phyloP scores from a whole-genome alignment of 2,888 invertebrate genomes.

The Chrysopilus asiliformis region DNA sequence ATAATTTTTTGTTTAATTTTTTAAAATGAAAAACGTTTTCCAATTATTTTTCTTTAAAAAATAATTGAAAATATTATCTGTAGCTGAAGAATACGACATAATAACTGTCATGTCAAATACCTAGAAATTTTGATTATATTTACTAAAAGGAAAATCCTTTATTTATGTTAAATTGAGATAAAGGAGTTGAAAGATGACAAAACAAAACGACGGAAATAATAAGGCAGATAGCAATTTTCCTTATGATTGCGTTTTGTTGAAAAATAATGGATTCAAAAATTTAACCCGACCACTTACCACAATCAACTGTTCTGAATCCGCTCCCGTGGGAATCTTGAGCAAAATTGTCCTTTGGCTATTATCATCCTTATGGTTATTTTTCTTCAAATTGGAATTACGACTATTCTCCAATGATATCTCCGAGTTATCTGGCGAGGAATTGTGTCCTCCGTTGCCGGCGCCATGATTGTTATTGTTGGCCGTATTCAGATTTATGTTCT shows the following conservation, averaged over 20 bases:
- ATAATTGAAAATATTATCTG: too few species aligned
- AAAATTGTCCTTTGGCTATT: conserved; percentile 31
- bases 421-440: conserved; percentile 35
- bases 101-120: too few species aligned
- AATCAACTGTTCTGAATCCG: conserved; percentile 33
- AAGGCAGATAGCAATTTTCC: neutral
- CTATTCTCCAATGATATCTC: conserved; percentile 26
- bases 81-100: too few species aligned
- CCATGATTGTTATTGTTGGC: conserved; percentile 7
- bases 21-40: too few species aligned
- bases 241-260: neutral
- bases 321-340: conserved; percentile 31
- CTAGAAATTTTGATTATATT: too few species aligned
- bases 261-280: neutral
- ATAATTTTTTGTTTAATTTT: too few species aligned
- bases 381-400: conserved; percentile 24
- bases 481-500: conserved; percentile 9
- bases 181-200: too few species aligned
- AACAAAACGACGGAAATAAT: too few species aligned
- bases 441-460: conserved; percentile 16
- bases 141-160: too few species aligned
- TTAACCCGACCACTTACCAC: conserved; percentile 16
- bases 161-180: too few species aligned
- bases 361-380: conserved; percentile 20
- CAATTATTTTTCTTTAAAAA: too few species aligned